Base-by-base conservation (phyloP, 2,113 vertebrate genomes). In the Onychostoma macrolepis region DNA sequence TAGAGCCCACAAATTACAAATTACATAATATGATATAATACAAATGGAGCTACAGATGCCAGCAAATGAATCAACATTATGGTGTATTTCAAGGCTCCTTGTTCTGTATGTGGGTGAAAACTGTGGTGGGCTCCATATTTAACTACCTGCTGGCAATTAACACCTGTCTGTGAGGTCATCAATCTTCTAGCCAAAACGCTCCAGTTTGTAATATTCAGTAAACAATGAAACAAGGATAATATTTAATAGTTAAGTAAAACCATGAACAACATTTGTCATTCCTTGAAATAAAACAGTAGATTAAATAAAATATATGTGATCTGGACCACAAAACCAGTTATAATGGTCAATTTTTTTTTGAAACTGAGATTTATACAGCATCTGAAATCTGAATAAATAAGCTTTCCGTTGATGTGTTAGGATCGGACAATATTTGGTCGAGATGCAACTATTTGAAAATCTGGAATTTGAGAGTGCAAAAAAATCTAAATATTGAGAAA, bases 121-220 rank as follows among this genome's bases (percentile, higher is more conserved):
- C 33, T 82, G 17, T 48, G 67, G 30, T 53, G 19, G 67, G 53
- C 61, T 87, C 58, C 80, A 77, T 24, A 67, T 67, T 83, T 87
- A 87, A 84, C 72, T 50, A 38, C 21, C 12, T 13, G 41, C 86
- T 87, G 80, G 69, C 48, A 87, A 87, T 87, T 83, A 87, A 77
- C 86, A 83, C 75, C 81, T 53, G 72, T 77, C 72, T 83, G 86
- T 76, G 41, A 87, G 71, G 38, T 56, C 72, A 78, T 84, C 72
- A 21, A 53, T 87, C 80, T 43, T 69, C 13, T 26, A 75, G 78
- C 38, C 79, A 58, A 82, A 58, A 79, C 7, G 43, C 43, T 78
- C 53, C 21, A 58, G 56, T 26, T 61, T 24, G 21, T 12, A 63
- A 6, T 24, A 26, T 76, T 33, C 38, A 19, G 74, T 28, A 50